Evolutionary conservation across 2,888 invertebrate species (phyloP), one percentile per base, ranked within the genome.

Genomic region (Spodoptera picta): DNA sequence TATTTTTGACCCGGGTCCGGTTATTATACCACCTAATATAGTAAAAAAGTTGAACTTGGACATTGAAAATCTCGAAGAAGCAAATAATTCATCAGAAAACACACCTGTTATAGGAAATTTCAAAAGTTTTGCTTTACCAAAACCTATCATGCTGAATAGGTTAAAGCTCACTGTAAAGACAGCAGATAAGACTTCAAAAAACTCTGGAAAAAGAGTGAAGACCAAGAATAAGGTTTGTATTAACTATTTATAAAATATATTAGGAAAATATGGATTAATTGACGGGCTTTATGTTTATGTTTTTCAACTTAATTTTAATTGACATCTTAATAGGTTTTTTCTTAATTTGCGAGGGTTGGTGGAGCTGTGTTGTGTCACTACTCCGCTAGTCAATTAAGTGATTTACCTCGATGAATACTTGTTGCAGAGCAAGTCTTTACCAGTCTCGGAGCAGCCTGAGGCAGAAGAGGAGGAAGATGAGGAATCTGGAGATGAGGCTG

Each of bases 401-500:
- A 72, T 36, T 36, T 36, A 36, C 23, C 27, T 42, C 49, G 55
- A 27, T 56, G 44, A 51, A 55, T 61, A 62, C 67, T 80, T 94
- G 93, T 94, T 94, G 53, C 91, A 95, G 95, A 88, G 79, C 59
- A 90, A 90, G 46, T 31, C 55, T 12, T 45, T 52, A 24, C 42
- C 49, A n/a, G 72, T 9, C 24, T 55, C 52, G 14, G 77, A 73
- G 9, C 67, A 66, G 58, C 93, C 88, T 0, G 95, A 87, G 2
- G 95, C 92, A 0, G 95, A 92, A 4, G 95, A 95, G 0, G 96
- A 96, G 0, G 96, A 96, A 0, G 96, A 96, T 7, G 95, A 95
- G 54, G 95, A 95, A 60, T 95, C 95, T 0, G 96, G 96, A 0
- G 96, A 96, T 60, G 94, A 95, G 57, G 97, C 95, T 11, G 97